A percentile compares a stretch with the other conserved stretches of the same genome.
Conservation (phyloP, 2,888 invertebrate species). For the Salpingus planirostris region DNA sequence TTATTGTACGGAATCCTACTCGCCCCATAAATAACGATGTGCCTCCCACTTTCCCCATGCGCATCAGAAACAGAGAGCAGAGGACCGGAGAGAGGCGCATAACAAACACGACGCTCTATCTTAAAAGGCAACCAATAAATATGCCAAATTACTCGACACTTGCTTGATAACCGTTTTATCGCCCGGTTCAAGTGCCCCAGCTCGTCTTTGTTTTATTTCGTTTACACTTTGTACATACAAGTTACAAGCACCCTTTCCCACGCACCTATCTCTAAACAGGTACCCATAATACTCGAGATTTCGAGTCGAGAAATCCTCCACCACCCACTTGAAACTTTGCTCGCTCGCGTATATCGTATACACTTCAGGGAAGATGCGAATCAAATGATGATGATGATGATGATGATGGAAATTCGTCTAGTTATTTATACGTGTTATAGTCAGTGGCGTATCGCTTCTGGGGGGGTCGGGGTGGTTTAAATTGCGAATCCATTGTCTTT, state of each 20-base stretch:
- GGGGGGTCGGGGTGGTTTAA: too few species aligned
- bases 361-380: too few species aligned
- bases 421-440: too few species aligned
- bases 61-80: too few species aligned
- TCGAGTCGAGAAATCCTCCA: too few species aligned
- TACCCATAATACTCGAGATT: slow-evolving; percentile 5
- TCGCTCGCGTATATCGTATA: too few species aligned
- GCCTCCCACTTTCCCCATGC: slow-evolving; percentile 27
- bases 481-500: too few species aligned
- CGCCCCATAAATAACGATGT: slow-evolving; percentile 21
- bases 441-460: too few species aligned
- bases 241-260: slow-evolving; percentile 13
- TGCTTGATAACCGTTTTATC: slow-evolving; percentile 25
- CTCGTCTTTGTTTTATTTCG: slow-evolving; percentile 15
- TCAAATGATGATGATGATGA: too few species aligned
- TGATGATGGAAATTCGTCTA: too few species aligned
- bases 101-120: slow-evolving; percentile 23
- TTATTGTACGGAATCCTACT: slow-evolving; percentile 11
- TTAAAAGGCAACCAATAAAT: slow-evolving; percentile 25
- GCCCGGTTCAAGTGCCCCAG: slow-evolving; percentile 23
- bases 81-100: too few species aligned
- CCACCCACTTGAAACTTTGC: too few species aligned
- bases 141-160: slow-evolving; percentile 29
- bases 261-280: slow-evolving; percentile 8
- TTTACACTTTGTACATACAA: slow-evolving; percentile 17